phyloP scores from a whole-genome alignment of 2,888 invertebrate genomes.

The Escarpia spicata region DNA sequence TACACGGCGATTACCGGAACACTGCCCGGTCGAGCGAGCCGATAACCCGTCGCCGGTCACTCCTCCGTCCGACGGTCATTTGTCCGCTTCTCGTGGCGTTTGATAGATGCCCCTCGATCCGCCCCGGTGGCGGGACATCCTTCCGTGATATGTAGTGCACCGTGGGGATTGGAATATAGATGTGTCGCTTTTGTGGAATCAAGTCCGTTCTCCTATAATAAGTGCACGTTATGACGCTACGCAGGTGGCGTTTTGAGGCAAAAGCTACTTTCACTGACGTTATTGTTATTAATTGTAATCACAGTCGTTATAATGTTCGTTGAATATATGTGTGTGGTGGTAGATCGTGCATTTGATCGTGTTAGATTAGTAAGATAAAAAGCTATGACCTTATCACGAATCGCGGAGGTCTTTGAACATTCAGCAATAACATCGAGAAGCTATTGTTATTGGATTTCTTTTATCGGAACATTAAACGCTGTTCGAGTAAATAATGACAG shows the following conservation, averaged over 20 bases:
- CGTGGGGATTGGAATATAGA: neutral
- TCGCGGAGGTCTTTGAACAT: neutral
- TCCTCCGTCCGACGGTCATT: neutral
- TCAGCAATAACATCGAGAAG: neutral
- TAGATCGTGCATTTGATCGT: neutral
- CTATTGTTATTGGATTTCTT: no score
- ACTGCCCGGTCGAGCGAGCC: neutral
- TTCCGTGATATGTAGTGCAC: neutral
- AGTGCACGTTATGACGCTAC: neutral
- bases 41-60: neutral
- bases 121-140: neutral
- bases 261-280: neutral
- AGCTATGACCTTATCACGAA: neutral
- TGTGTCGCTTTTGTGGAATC: neutral
- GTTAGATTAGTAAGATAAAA: neutral
- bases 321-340: neutral
- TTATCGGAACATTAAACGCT: no score
- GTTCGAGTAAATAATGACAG: no score
- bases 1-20: neutral
- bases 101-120: neutral
- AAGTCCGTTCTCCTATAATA: neutral
- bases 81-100: neutral
- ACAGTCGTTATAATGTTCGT: neutral
- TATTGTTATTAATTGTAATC: neutral
- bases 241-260: slow-evolving; percentile 1